Conservation (phyloP, 2,113 vertebrate genomes). For the Mirza zaza region DNA sequence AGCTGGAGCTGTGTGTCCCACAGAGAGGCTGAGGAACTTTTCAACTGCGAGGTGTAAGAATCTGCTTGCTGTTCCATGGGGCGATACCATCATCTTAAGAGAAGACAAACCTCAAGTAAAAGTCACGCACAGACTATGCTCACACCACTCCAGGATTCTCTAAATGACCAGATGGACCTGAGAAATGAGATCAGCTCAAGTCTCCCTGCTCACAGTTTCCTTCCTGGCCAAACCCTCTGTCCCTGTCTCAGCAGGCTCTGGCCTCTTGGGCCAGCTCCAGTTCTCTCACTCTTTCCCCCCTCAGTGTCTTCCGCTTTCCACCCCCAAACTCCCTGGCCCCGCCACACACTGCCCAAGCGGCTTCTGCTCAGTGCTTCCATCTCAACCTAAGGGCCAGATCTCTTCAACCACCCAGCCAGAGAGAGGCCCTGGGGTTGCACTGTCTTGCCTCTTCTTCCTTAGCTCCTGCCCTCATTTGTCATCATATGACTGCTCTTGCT, state of each 20-base stretch:
- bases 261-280: background rate
- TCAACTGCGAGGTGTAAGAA: fast-evolving
- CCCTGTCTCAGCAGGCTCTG: background rate
- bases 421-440: too few species aligned
- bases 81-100: background rate
- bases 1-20: fast-evolving
- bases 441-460: background rate
- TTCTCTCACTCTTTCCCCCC: background rate
- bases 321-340: fast-evolving
- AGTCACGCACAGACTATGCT: fast-evolving
- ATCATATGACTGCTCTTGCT: background rate
- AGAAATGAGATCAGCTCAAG: background rate
- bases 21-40: background rate
- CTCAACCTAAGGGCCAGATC: background rate
- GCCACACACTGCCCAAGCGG: too few species aligned
- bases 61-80: background rate
- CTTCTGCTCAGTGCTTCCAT: background rate
- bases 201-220: background rate
- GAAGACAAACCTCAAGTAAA: background rate
- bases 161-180: background rate
- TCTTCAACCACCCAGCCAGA: background rate
- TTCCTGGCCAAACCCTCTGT: background rate
- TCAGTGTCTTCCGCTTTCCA: background rate
- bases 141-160: background rate
- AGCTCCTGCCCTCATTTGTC: background rate